phyloP scores from a whole-genome alignment of 2,888 invertebrate species.

The Dolomedes plantarius region DNA sequence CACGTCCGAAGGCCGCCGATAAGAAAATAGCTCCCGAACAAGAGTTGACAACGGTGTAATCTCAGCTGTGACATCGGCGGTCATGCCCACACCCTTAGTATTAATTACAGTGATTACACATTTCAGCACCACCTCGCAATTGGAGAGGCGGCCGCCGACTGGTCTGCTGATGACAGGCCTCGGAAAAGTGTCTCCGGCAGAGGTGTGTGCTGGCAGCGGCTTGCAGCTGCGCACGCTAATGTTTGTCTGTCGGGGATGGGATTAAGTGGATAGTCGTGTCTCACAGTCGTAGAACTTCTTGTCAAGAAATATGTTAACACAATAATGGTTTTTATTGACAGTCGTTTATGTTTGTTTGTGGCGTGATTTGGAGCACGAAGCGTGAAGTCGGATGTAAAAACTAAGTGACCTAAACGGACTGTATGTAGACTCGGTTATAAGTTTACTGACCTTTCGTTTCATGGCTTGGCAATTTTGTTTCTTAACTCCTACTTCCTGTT shows the following conservation, averaged over 20 bases:
- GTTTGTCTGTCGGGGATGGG: background rate
- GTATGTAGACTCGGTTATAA: too few species aligned
- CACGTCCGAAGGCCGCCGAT: constrained; percentile 29
- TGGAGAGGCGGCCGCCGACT: constrained; percentile 31
- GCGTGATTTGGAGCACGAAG: too few species aligned
- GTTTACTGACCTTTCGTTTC: too few species aligned
- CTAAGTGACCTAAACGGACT: too few species aligned
- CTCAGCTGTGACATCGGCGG: constrained; percentile 45
- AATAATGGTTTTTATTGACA: background rate
- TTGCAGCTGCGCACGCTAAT: too few species aligned
- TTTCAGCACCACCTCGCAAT: constrained; percentile 58
- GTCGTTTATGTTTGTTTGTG: background rate
- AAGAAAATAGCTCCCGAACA: constrained; percentile 56
- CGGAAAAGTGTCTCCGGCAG: too few species aligned
- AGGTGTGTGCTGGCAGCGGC: background rate
- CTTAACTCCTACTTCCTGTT: too few species aligned
- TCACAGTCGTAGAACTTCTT: background rate
- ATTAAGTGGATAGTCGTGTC: constrained; percentile 6
- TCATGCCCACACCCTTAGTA: constrained; percentile 50
- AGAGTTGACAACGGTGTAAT: constrained; percentile 61
- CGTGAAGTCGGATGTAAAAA: too few species aligned
- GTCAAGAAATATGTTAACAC: background rate
- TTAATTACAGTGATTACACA: constrained; percentile 55
- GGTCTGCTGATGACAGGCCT: constrained; percentile 13
- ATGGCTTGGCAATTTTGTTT: too few species aligned